A percentile compares a stretch with the other conserved stretches of the same genome.
Conservation (phyloP, 2,888 invertebrate species). For the Leucophenga montana region DNA sequence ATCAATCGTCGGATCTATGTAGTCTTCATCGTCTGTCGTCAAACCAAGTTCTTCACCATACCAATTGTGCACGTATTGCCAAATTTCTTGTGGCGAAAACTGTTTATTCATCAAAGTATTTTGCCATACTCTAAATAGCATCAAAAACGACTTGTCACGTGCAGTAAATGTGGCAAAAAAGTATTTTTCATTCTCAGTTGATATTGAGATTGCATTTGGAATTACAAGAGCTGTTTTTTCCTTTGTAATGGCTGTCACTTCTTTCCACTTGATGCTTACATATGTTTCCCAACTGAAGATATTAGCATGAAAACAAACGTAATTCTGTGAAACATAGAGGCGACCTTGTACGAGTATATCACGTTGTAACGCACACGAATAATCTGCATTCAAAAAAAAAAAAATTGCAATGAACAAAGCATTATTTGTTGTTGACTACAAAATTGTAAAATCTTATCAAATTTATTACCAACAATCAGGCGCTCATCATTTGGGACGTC, state of each 20-base stretch:
- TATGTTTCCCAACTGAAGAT: constrained; percentile 97
- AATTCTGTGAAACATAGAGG: constrained; percentile 94
- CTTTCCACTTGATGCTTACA: constrained; percentile 88
- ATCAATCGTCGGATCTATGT: constrained; percentile 76
- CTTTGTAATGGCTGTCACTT: constrained; percentile 94
- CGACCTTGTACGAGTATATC: constrained; percentile 97
- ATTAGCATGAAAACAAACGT: constrained; percentile 97
- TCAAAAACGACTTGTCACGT: constrained; percentile 94
- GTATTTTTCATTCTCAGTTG: constrained; percentile 87
- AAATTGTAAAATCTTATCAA: not conserved
- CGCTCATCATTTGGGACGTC: constrained; percentile 92
- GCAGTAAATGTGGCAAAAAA: constrained; percentile 96
- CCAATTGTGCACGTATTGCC: constrained; percentile 93
- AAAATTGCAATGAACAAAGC: not conserved
- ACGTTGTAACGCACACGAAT: constrained; percentile 96
- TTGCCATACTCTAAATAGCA: constrained; percentile 97
- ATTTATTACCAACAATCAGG: constrained; percentile 88
- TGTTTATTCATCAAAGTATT: constrained; percentile 94
- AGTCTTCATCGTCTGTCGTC: constrained; percentile 93
- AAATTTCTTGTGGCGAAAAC: constrained; percentile 86
- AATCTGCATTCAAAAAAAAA: constrained; percentile 78
- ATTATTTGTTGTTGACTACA: not conserved
- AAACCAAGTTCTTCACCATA: constrained; percentile 96
- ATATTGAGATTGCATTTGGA: constrained; percentile 94
- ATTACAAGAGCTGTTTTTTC: constrained; percentile 95